phyloP scores from a whole-genome alignment of 2,113 vertebrate genomes.

The Echinops telfairi region DNA sequence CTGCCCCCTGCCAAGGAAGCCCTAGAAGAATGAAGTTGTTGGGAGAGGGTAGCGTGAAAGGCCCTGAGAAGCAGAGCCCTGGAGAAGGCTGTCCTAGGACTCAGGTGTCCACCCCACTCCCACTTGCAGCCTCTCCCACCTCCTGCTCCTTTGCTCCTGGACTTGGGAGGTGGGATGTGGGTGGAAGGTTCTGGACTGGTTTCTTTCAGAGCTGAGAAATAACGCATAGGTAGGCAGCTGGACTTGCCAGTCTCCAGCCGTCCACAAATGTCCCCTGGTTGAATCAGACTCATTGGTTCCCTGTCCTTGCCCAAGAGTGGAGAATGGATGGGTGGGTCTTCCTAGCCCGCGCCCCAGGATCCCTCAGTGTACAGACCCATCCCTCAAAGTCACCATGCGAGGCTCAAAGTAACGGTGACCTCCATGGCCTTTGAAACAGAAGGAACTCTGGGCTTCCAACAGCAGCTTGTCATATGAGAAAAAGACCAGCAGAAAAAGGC shows the following conservation, averaged over 20 bases:
- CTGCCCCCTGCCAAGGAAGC: too few species aligned
- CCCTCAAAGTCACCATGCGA: neutral
- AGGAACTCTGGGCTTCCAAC: neutral
- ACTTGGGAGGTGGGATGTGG: neutral
- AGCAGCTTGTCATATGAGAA: neutral
- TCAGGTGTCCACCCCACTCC: too few species aligned
- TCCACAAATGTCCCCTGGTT: too few species aligned
- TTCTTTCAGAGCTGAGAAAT: neutral
- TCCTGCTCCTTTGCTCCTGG: neutral
- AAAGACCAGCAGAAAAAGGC: neutral
- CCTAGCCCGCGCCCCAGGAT: neutral
- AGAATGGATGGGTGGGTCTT: accelerated
- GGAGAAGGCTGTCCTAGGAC: neutral
- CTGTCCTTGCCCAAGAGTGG: too few species aligned
- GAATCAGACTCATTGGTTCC: neutral
- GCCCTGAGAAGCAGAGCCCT: too few species aligned
- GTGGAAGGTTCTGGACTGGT: neutral
- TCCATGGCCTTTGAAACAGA: neutral
- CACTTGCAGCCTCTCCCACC: neutral
- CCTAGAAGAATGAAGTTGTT: too few species aligned
- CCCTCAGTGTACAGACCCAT: neutral
- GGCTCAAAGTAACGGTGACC: neutral
- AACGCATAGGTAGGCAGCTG: neutral
- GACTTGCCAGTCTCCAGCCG: neutral
- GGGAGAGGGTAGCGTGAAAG: neutral